A percentile compares a stretch with the other conserved stretches of the same genome.
Conservation (phyloP, 2,888 invertebrate genomes). For the Augiades crinisus region DNA sequence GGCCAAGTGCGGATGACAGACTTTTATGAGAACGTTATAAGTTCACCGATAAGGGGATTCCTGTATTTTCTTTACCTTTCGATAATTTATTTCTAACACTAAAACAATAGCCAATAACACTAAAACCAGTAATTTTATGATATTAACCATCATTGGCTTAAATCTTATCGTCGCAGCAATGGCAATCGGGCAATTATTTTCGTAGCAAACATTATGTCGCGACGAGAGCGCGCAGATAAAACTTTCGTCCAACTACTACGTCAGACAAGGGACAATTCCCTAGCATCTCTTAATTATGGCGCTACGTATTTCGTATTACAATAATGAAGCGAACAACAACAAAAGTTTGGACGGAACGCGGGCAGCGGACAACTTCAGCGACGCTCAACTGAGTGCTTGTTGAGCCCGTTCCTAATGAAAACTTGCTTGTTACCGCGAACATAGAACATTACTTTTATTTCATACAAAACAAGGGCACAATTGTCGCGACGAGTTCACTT, state of each 20-base stretch:
- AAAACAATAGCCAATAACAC: no score
- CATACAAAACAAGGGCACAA: constrained; percentile 49
- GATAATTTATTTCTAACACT: no score
- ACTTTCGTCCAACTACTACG: constrained; percentile 67
- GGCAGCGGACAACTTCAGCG: constrained; percentile 60
- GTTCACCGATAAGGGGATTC: no score
- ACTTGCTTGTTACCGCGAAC: constrained; percentile 68
- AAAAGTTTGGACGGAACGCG: constrained; percentile 73
- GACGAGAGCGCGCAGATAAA: constrained; percentile 61
- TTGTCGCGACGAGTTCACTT: constrained; percentile 43
- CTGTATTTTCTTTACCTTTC: no score
- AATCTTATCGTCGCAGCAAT: constrained; percentile 56
- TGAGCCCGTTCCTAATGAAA: constrained; percentile 71
- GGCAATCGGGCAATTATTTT: constrained; percentile 62
- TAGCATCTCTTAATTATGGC: constrained; percentile 77
- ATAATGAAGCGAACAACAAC: constrained; percentile 80
- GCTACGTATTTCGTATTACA: constrained; percentile 77
- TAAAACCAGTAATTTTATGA: no score
- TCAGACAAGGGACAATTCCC: constrained; percentile 67
- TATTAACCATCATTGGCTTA: no score
- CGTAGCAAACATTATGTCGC: constrained; percentile 62
- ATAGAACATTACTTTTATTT: constrained; percentile 61
- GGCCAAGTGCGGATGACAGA: no score
- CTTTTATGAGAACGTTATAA: no score
- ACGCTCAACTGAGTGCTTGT: constrained; percentile 76